A percentile compares a stretch with the other conserved stretches of the same genome.
These are phyloP conservation scores for Anoplophora glabripennis DNA, from an alignment of 1,140 invertebrate genomes.

Conservation along the genomic window DNA sequence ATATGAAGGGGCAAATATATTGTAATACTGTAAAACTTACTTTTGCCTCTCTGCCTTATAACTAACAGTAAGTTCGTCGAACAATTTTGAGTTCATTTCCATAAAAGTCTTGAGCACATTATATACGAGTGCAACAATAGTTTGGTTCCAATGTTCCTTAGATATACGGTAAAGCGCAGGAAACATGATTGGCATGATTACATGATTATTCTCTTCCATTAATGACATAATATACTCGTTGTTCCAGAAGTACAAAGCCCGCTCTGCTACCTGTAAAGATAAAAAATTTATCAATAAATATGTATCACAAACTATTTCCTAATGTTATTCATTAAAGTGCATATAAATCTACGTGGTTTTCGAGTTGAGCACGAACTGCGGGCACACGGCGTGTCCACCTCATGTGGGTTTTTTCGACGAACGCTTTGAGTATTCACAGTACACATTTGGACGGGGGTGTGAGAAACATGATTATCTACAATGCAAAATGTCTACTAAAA, in stretches of 20 bases:
- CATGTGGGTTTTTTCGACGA: too few relatives aligned
- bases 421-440: too few relatives aligned
- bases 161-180: slow-evolving; percentile 96
- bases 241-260: slow-evolving; percentile 94
- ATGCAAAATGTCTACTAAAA: too few relatives aligned
- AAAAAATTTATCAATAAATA: not conserved
- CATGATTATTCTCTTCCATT: slow-evolving; percentile 89
- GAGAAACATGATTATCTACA: too few relatives aligned
- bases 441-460: too few relatives aligned
- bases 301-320: not conserved
- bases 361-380: too few relatives aligned
- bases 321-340: too few relatives aligned
- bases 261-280: slow-evolving; percentile 85
- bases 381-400: too few relatives aligned
- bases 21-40: slow-evolving; percentile 60
- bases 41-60: slow-evolving; percentile 97
- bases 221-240: slow-evolving; percentile 96
- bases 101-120: slow-evolving; percentile 99
- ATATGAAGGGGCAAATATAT: not conserved
- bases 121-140: slow-evolving; percentile 98
- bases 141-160: slow-evolving; percentile 99
- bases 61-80: slow-evolving; percentile 96
- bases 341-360: too few relatives aligned
- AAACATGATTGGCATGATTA: slow-evolving; percentile 93
- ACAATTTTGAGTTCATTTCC: slow-evolving; percentile 99